Conservation (phyloP, 2,113 vertebrate genomes). For the Leuciscus idus region DNA sequence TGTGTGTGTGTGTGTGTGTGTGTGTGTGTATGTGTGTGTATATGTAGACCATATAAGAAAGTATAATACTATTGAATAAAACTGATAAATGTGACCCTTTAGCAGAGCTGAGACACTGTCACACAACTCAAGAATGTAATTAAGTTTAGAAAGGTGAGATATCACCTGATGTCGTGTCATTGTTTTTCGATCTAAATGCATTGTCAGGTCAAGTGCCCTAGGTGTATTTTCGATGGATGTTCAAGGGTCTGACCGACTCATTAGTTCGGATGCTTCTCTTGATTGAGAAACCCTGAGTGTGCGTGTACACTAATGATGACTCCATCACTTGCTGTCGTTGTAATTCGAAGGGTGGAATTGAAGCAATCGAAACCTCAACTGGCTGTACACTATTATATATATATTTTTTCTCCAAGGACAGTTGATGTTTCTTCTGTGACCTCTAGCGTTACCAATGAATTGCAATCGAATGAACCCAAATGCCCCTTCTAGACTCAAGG, state of each 20-base stretch:
- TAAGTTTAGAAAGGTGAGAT: not conserved
- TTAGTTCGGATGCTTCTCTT: slow-evolving; percentile 58
- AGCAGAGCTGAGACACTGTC: not conserved
- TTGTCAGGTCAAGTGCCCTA: not conserved
- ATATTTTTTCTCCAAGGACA: slow-evolving; percentile 15
- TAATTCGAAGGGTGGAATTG: slow-evolving; percentile 56
- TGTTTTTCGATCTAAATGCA: not conserved
- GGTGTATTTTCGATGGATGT: slow-evolving; percentile 21
- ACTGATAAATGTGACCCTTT: not conserved
- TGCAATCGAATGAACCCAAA: not conserved
- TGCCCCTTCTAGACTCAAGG: not conserved
- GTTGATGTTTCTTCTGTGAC: slow-evolving; percentile 28
- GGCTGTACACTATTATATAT: slow-evolving; percentile 15
- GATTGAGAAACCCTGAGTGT: slow-evolving; percentile 58
- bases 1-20: too few species aligned
- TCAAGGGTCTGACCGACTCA: slow-evolving; percentile 47
- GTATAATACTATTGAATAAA: too few species aligned
- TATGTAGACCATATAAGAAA: too few species aligned
- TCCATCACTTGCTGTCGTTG: slow-evolving; percentile 60
- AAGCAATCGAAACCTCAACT: slow-evolving; percentile 38
- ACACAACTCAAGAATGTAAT: not conserved
- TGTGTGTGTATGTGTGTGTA: too few species aligned
- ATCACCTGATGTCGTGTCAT: not conserved
- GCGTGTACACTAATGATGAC: slow-evolving; percentile 56
- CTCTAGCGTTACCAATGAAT: not conserved